These are phyloP conservation scores for Eurytoma californica DNA, from an alignment of 2,888 invertebrate genomes.

Conservation along the genomic window DNA sequence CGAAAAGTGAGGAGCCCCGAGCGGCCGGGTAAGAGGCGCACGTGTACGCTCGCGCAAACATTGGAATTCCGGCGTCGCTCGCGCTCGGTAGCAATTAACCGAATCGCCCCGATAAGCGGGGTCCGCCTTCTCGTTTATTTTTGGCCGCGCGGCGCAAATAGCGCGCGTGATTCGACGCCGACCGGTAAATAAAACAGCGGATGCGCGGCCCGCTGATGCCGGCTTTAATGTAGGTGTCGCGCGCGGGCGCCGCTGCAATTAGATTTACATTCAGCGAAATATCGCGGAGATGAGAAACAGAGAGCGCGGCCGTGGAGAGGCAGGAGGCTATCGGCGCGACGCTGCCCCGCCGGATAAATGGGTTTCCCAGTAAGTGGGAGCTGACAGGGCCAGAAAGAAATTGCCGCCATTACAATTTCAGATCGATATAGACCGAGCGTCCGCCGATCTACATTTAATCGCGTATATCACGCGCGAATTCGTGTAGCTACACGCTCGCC, in stretches of 20 bases:
- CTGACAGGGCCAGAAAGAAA: conserved; percentile 57
- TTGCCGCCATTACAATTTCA: conserved; percentile 58
- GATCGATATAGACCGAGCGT: conserved; percentile 52
- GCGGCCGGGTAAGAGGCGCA: not conserved
- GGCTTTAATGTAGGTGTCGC: conserved; percentile 21
- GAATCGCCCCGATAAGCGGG: conserved; percentile 35
- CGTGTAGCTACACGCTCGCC: not conserved
- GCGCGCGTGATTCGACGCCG: not conserved
- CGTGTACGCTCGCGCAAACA: conserved; percentile 21
- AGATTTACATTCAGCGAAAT: conserved; percentile 65
- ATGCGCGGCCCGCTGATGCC: not conserved
- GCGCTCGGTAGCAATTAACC: conserved; percentile 44
- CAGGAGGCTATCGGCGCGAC: conserved; percentile 55
- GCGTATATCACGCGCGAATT: conserved; percentile 32
- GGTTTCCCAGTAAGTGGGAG: conserved; percentile 57
- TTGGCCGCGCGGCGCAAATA: not conserved
- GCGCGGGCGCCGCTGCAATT: conserved; percentile 58
- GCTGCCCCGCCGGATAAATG: conserved; percentile 54
- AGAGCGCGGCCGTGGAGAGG: not conserved
- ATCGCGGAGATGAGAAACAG: conserved; percentile 20
- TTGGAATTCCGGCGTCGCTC: conserved; percentile 36
- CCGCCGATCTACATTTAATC: conserved; percentile 36
- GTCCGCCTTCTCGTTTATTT: not conserved
- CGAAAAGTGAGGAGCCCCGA: not conserved
- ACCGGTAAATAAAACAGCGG: not conserved